Conservation (phyloP, 2,797 vertebrate genomes). For the Falco concolor region DNA sequence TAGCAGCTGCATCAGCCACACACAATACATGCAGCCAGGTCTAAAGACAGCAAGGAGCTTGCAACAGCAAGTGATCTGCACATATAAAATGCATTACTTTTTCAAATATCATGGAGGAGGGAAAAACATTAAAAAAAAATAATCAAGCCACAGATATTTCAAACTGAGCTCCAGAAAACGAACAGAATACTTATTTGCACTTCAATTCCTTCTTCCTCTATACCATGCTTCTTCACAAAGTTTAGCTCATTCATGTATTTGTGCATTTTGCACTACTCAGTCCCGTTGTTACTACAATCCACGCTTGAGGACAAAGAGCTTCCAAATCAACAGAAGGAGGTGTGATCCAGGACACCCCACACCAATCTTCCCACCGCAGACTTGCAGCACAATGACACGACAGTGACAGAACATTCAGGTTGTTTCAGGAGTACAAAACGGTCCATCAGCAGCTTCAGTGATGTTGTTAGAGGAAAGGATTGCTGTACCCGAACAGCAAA, state of each 20-base stretch:
- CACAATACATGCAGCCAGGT: background rate
- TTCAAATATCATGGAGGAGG: background rate
- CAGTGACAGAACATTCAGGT: background rate
- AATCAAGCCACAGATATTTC: background rate
- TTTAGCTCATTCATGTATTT: background rate
- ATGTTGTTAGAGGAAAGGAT: background rate
- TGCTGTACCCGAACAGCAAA: background rate
- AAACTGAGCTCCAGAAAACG: background rate
- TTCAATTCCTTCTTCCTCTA: background rate
- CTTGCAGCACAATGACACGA: accelerated
- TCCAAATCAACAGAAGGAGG: background rate
- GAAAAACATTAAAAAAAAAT: background rate
- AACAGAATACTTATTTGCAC: background rate
- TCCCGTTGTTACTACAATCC: background rate
- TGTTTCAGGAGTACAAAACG: background rate
- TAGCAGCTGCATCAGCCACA: background rate
- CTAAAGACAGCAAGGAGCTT: background rate
- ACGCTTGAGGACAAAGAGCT: background rate
- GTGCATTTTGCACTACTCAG: background rate
- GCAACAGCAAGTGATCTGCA: background rate
- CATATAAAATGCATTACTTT: background rate
- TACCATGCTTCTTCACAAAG: background rate
- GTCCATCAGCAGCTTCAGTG: too few relatives aligned
- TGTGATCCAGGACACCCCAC: background rate
- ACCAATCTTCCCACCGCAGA: background rate